Evolutionary conservation across 2,797 vertebrate genomes (phyloP).

Genomic region (Anguilla anguilla): DNA sequence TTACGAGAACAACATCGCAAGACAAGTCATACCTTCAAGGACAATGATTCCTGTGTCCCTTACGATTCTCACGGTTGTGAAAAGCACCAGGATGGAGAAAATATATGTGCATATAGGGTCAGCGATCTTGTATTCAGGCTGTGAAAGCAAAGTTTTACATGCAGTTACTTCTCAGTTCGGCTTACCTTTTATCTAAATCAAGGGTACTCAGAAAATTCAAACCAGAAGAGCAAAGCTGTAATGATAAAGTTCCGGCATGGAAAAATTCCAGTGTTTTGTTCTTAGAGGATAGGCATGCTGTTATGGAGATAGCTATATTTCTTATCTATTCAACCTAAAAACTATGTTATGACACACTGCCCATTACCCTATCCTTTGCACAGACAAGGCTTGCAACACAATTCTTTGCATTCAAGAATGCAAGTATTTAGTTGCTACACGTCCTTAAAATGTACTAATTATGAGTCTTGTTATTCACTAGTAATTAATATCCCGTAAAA

Average conservation of each 20-base stretch:
- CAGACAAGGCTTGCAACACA: no score
- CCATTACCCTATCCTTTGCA: neutral
- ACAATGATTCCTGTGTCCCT: conserved; percentile 89
- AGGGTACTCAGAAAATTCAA: neutral
- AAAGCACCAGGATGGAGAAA: conserved; percentile 91
- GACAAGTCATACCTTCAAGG: conserved; percentile 82
- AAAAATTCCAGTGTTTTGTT: neutral
- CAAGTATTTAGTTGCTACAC: no score
- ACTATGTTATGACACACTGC: neutral
- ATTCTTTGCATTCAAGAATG: no score
- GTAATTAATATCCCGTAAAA: no score
- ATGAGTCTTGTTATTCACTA: no score
- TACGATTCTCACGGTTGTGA: conserved; percentile 91
- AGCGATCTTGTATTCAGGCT: conserved; percentile 95
- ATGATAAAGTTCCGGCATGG: neutral
- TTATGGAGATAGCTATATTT: neutral
- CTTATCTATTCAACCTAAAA: no score
- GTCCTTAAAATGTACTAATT: no score
- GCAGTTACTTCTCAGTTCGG: neutral
- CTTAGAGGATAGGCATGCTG: neutral
- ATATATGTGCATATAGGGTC: conserved; percentile 96
- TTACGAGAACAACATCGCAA: neutral
- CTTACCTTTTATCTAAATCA: neutral
- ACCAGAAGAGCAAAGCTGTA: neutral
- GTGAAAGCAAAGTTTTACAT: conserved; percentile 55